Base-by-base conservation (phyloP, 2,888 invertebrate genomes). In the Petrolisthes manimaculis region DNA sequence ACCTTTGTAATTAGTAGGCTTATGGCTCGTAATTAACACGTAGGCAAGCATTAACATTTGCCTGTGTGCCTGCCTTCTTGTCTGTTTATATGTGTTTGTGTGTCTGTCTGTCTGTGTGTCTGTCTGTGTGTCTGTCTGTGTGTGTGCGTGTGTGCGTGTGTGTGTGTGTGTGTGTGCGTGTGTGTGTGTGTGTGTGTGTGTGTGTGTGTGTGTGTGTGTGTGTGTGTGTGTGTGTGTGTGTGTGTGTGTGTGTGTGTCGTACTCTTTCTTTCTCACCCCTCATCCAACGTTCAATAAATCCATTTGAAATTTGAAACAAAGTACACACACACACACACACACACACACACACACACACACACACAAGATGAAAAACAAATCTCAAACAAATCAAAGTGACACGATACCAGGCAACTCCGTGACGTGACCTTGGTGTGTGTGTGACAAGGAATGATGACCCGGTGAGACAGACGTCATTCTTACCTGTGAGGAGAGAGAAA, bases 131-230 rank as follows among this genome's bases (percentile, higher is more conserved):
- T 61, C 0, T 12, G 61, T 61, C 0, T 12, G 61, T 61, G 3
- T 78, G 78, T 78, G 54, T 78, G 78, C 6, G 54, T 78, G 78
- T 78, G 54, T 78, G 78, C 6, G 78, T 78, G 78, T 78, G 78
- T 78, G 78, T 78, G 78, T 5, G 78, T 78, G 78, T 78, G 78
- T 78, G 78, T 78, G 78, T 78, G 78, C 6, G 78, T 78, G 81
- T 81, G 81, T 81, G 81, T 81, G 81, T 81, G 81, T 81, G 81
- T 81, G 81, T 81, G 81, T 81, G 81, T 81, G 81, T 81, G 80
- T 80, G 80, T 80, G 80, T 80, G 80, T 80, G 80, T 80, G 80
- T 80, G 80, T 80, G 80, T 80, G 80, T 80, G 80, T 80, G 80
- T 80, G 80, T 80, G 80, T 80, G 80, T 80, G 80, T 80, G 80